Conservation (phyloP, 1,140 invertebrate genomes). For the Platyscapa corneri region DNA sequence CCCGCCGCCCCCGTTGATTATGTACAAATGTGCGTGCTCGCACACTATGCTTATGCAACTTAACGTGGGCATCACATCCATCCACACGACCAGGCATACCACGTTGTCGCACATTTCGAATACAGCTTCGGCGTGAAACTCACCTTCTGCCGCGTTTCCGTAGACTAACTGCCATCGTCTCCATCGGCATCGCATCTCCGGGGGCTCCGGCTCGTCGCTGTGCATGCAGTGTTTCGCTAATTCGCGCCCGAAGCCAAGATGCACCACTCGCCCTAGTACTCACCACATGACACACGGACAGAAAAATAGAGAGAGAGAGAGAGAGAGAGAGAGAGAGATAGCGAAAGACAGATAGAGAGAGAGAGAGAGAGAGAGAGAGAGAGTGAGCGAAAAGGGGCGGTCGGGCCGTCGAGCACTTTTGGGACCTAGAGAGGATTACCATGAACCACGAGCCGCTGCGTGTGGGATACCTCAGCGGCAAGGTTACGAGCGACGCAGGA, state of each 20-base stretch:
- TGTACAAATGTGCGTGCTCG: background rate
- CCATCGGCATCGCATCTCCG: no score
- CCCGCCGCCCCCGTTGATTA: constrained; percentile 64
- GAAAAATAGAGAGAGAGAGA: background rate
- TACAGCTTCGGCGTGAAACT: constrained; percentile 8
- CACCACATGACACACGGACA: constrained; percentile 49
- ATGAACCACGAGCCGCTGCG: constrained; percentile 85
- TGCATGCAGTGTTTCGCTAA: constrained; percentile 59
- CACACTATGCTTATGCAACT: constrained; percentile 49
- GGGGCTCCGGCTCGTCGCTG: background rate
- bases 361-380: constrained; percentile 25
- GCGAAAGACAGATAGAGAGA: constrained; percentile 2
- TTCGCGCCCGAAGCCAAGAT: constrained; percentile 50
- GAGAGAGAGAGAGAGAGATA: constrained; percentile 25
- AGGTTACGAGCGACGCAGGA: constrained; percentile 83
- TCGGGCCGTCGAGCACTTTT: constrained; percentile 66
- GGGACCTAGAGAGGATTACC: constrained; percentile 78
- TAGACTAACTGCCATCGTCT: background rate
- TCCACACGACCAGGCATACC: background rate
- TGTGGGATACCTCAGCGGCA: constrained; percentile 83
- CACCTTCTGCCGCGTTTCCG: constrained; percentile 9
- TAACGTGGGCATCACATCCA: background rate
- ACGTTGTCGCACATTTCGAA: background rate
- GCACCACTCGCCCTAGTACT: constrained; percentile 45
- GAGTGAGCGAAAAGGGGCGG: constrained; percentile 58